Conservation (phyloP, 2,797 vertebrate genomes). For the Falco cherrug region DNA sequence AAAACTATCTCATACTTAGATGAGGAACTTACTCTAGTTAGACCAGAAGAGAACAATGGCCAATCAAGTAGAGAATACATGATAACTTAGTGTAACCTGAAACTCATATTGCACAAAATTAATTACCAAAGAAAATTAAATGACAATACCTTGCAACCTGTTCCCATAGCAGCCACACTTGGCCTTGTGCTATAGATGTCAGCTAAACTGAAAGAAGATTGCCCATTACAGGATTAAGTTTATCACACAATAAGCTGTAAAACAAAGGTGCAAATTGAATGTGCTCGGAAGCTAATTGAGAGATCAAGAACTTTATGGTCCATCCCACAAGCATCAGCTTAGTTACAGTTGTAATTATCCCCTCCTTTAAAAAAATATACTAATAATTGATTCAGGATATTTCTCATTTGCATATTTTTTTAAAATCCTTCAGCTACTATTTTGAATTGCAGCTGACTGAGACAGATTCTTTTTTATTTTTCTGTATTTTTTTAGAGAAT, state of each 20-base stretch:
- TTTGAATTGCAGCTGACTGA: not conserved
- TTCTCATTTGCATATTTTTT: not conserved
- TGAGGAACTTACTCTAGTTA: not conserved
- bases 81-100: rapidly evolving
- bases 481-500: not conserved
- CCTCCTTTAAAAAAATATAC: not conserved
- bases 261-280: not conserved
- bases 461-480: not conserved
- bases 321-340: not conserved
- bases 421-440: not conserved
- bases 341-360: not conserved
- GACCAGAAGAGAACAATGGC: not conserved
- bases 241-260: not conserved
- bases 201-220: not conserved
- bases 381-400: not conserved
- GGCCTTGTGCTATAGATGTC: not conserved
- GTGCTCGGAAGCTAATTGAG: not conserved
- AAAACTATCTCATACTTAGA: not conserved
- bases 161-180: not conserved
- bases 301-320: not conserved
- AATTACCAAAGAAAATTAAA: not conserved
- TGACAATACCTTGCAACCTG: not conserved
- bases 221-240: not conserved
- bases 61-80: not conserved
- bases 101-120: not conserved